Conservation (phyloP, 2,113 vertebrate species). For the Scalopus aquaticus region DNA sequence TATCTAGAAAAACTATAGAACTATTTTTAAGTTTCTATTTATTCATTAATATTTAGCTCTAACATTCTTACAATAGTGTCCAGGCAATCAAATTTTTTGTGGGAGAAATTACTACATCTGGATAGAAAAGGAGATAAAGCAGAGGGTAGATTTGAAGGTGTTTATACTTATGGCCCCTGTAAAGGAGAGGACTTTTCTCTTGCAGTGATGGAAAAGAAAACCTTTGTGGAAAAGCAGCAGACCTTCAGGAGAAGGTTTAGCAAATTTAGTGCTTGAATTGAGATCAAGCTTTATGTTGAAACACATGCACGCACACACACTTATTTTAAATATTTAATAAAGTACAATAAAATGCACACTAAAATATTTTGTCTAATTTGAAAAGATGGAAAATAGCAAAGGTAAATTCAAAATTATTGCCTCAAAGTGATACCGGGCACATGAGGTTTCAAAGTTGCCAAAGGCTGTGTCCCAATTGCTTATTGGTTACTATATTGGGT, state of each 20-base stretch:
- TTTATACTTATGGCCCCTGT: neutral
- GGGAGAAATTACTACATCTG: neutral
- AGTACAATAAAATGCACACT: neutral
- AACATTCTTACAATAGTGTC: neutral
- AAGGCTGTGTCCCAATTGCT: too few relatives aligned
- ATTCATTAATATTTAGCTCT: neutral
- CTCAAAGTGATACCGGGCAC: too few relatives aligned
- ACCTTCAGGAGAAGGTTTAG: neutral
- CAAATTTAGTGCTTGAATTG: neutral
- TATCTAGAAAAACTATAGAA: conserved; percentile 8
- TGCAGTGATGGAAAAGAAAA: neutral
- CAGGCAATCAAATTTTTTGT: neutral
- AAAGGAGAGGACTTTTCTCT: neutral
- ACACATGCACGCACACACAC: neutral
- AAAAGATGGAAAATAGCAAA: neutral
- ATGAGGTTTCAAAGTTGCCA: too few relatives aligned
- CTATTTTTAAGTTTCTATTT: neutral
- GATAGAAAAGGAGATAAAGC: neutral
- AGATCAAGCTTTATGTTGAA: neutral
- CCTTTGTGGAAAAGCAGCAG: neutral
- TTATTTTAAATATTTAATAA: neutral
- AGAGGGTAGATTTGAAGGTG: neutral
- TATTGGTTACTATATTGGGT: too few relatives aligned
- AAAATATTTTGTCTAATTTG: neutral
- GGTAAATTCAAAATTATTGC: neutral